Evolutionary conservation across 2,797 vertebrate genomes (phyloP).

Genomic region (Sebastes taczanowskii): DNA sequence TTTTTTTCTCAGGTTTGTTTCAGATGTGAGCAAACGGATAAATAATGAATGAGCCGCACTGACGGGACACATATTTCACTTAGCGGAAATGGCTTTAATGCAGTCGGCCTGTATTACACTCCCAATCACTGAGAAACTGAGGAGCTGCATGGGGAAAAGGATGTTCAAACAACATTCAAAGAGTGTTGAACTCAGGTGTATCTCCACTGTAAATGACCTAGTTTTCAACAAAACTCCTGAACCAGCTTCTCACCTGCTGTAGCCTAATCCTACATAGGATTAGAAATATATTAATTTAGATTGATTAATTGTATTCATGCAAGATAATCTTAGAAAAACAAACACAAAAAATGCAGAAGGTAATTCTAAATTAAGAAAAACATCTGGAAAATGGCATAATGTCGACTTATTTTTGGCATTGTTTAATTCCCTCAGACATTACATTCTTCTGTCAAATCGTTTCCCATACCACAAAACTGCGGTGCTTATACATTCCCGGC

Average conservation of each 20-base stretch:
- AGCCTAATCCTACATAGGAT: not conserved
- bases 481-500: constrained; percentile 39
- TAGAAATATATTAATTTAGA: constrained; percentile 4
- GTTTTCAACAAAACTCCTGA: constrained; percentile 54
- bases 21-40: constrained; percentile 81
- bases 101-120: constrained; percentile 76
- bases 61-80: constrained; percentile 82
- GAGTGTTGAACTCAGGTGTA: constrained; percentile 60
- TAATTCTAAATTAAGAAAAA: constrained; percentile 5
- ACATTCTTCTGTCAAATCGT: constrained; percentile 30
- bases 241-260: constrained; percentile 34
- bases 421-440: constrained; percentile 14
- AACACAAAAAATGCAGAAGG: not conserved
- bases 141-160: constrained; percentile 45
- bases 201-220: constrained; percentile 68
- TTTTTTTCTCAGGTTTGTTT: constrained; percentile 73
- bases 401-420: not conserved
- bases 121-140: constrained; percentile 61
- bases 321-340: constrained; percentile 1
- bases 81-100: constrained; percentile 80
- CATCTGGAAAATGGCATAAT: constrained; percentile 21
- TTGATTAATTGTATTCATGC: constrained; percentile 4
- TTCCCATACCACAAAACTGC: constrained; percentile 46
- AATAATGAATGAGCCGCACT: constrained; percentile 83
- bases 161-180: constrained; percentile 69